phyloP scores from a whole-genome alignment of 2,888 invertebrate genomes.

The Caenorhabditis wallacei region DNA sequence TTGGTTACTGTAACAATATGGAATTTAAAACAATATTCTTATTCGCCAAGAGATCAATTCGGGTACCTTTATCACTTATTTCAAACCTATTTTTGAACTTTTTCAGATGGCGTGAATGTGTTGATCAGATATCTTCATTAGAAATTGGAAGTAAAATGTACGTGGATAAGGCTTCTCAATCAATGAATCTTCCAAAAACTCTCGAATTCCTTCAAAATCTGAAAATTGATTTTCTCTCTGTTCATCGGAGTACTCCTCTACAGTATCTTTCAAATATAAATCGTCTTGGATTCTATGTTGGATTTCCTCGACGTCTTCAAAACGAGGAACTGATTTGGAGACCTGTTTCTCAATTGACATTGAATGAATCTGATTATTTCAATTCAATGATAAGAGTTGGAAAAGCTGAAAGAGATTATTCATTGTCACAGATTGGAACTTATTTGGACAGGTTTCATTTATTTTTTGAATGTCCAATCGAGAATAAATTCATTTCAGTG shows the following conservation, averaged over 20 bases:
- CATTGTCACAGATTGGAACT: slow-evolving; percentile 68
- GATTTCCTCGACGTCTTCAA: slow-evolving; percentile 64
- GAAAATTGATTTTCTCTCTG: slow-evolving; percentile 69
- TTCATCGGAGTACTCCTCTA: slow-evolving; percentile 66
- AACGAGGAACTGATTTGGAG: slow-evolving; percentile 69
- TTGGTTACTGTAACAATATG: slow-evolving; percentile 62
- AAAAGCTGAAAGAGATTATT: slow-evolving; percentile 68
- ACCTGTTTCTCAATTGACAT: slow-evolving; percentile 67
- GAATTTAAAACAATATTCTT: slow-evolving; percentile 68
- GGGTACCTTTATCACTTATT: slow-evolving; percentile 48
- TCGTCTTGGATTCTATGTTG: slow-evolving; percentile 67
- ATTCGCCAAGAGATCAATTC: slow-evolving; percentile 65
- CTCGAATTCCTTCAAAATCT: slow-evolving; percentile 60
- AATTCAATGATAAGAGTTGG: slow-evolving; percentile 58
- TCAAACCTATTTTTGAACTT: no score
- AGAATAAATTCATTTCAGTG: slow-evolving; percentile 26
- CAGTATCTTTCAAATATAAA: slow-evolving; percentile 66
- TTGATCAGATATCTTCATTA: slow-evolving; percentile 63
- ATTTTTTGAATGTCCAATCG: not conserved
- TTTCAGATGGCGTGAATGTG: slow-evolving; percentile 72
- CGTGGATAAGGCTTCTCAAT: slow-evolving; percentile 46
- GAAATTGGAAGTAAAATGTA: slow-evolving; percentile 66
- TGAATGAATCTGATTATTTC: slow-evolving; percentile 71
- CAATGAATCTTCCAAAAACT: slow-evolving; percentile 36
- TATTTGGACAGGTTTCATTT: slow-evolving; percentile 60